Evolutionary conservation across 2,797 vertebrate genomes (phyloP), one percentile per base, ranked within the genome.

Genomic region (Antennarius maculatus): DNA sequence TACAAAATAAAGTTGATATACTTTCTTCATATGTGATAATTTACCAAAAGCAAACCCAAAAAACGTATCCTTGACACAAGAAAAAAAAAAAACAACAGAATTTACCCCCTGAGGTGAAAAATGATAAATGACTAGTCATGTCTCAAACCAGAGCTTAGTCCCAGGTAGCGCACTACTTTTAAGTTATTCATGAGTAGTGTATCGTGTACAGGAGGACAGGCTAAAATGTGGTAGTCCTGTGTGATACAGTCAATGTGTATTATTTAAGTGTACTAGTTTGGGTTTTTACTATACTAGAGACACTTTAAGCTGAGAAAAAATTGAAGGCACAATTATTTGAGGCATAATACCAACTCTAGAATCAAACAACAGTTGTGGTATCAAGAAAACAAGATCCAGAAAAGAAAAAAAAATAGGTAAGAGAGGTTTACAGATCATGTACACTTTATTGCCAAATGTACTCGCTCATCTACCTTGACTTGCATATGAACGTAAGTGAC

Each of bases 271-370:
- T 69, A 78, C 80, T 79, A 86, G 84, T 88, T 80, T 83, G 81
- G 86, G 59, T 82, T 83, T 83, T 77, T 79, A 81, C 78, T 86
- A 82, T 53, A 83, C 76, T 81, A 86, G 74, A 56, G 81, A 85
- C 83, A 91, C 83, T 59, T 77, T 81, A 79, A 83, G 81, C 85
- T 83, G 84, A 87, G 86, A 87, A 86, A 85, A 92, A 86, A 75
- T 88, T 89, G 88, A 95, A 95, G 94, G 94, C 94, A 95, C 94
- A 91, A 89, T 91, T 89, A 91, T 90, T 75, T 66, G 86, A 91
- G 93, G 90, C 86, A 78, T 64, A 70, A 34, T 34, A 57, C 11
- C 46, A 69, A 86, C 91, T 85, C 87, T 45, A 82, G 73, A 88
- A 81, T 85, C 59, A 79, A 85, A 86, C 56, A 76, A 78, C 66